Evolutionary conservation across 2,888 invertebrate species (phyloP).

Genomic region (Cryptosula pallasiana): DNA sequence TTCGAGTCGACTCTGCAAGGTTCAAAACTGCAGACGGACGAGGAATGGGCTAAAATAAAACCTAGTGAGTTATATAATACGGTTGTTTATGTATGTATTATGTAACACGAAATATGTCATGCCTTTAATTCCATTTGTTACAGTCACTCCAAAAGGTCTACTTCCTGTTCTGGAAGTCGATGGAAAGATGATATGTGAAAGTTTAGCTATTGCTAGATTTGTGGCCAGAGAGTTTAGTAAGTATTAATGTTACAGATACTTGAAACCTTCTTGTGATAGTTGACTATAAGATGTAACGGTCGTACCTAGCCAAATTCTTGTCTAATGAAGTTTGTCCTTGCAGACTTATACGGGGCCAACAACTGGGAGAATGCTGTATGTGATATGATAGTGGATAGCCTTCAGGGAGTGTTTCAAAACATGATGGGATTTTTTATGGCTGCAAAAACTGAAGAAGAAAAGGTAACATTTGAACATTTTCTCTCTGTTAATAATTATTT

Average conservation of each 20-base stretch:
- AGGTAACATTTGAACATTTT: no score
- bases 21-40: not conserved
- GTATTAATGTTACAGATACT: no score
- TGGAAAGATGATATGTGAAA: conserved; percentile 20
- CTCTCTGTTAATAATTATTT: no score
- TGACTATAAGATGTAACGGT: no score
- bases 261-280: no score
- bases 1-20: no score
- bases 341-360: not conserved
- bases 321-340: not conserved
- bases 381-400: not conserved
- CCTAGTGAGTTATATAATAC: not conserved
- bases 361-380: not conserved
- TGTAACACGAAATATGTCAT: no score
- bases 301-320: no score
- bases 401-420: not conserved
- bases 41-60: not conserved
- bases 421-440: no score
- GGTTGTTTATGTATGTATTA: no score
- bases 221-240: conserved; percentile 7
- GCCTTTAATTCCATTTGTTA: no score
- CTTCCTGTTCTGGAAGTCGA: conserved; percentile 20
- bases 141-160: conserved; percentile 17
- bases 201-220: conserved; percentile 6
- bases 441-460: not conserved